Evolutionary conservation across 2,797 vertebrate species (phyloP).

Genomic region (Channallabes apus): DNA sequence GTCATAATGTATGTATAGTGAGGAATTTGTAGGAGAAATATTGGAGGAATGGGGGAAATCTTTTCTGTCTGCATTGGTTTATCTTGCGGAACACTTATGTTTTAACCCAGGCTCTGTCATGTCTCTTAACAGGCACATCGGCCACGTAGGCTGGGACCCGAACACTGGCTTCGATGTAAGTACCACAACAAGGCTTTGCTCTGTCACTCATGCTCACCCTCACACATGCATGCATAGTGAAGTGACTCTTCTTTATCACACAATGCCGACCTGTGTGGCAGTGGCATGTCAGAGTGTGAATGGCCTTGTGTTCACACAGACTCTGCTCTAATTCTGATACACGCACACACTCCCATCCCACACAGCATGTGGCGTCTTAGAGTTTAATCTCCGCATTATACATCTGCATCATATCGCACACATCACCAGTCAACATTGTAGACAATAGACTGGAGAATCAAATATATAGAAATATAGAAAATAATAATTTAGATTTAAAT

Average conservation of each 20-base stretch:
- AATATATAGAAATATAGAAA: too few relatives aligned
- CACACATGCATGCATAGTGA: constrained; percentile 45
- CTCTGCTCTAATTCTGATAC: constrained; percentile 44
- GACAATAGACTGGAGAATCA: too few relatives aligned
- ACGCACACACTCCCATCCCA: constrained; percentile 43
- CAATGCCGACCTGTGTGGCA: constrained; percentile 70
- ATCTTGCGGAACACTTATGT: constrained; percentile 11
- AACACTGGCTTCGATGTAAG: constrained; percentile 99
- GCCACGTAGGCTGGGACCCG: constrained; percentile 98
- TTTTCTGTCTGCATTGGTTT: constrained; percentile 9
- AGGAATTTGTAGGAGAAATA: neutral
- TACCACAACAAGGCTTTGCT: constrained; percentile 61
- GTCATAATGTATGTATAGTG: neutral
- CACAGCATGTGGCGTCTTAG: neutral
- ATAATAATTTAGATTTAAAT: too few relatives aligned
- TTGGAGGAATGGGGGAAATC: neutral
- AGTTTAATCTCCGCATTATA: neutral
- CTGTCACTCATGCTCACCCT: constrained; percentile 44
- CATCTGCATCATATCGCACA: neutral
- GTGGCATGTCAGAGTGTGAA: constrained; percentile 66
- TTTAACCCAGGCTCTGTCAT: constrained; percentile 33
- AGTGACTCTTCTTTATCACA: constrained; percentile 48
- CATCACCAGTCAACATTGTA: neutral
- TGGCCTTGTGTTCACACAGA: constrained; percentile 63
- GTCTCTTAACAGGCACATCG: constrained; percentile 84